Base-by-base conservation (phyloP, 2,113 vertebrate genomes). In the Murina feae region DNA sequence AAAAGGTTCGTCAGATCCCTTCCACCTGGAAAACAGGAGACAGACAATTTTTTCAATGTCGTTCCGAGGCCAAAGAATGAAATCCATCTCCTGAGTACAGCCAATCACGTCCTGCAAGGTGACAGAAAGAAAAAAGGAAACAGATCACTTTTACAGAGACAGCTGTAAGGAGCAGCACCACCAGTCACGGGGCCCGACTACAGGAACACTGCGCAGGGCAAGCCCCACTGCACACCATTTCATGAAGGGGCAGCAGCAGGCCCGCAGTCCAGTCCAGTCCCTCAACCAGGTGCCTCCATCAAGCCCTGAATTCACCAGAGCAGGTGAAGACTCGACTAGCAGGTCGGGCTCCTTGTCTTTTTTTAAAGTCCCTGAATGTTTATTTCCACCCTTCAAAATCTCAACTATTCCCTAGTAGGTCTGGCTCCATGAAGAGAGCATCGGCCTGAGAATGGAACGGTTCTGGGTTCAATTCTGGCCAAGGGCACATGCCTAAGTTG, bases 21-120 rank as follows among this genome's bases (percentile, higher is more conserved):
- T 99, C 99, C 99, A 99, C 98, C 99, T 99, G 98, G 99, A 99
- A 98, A 99, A 99, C 95, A 99, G 99, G 98, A 99, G 99, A 99
- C 99, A 99, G 98, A 99, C 99, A 98, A 99, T 99, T 98, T 99
- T 99, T 98, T 99, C 99, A 97, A 99, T 99, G 97, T 99, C 99
- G 76, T 99, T 99, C 95, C 99, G 99, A 98, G 99, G 99, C 99
- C 99, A 99, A 97, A 99, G 99, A 98, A 99, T 99, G 98, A 99
- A 99, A 98, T 99, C 99, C 99, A 99, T 99, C 98, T 99, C 99
- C 98, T 99, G 99, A 95, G 99, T 99, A 98, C 99, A 99, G 98
- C 99, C 99, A 44, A 99, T 99, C 96, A 99, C 99, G 98, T 99
- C 99, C 99, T 99, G 94, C 0, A 95, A 90, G 87, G 90, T 5